Percentiles rank a stretch among this genome's conserved stretches.
Conservation (phyloP, 2,797 vertebrate species). For the Ispidina lecontei region DNA sequence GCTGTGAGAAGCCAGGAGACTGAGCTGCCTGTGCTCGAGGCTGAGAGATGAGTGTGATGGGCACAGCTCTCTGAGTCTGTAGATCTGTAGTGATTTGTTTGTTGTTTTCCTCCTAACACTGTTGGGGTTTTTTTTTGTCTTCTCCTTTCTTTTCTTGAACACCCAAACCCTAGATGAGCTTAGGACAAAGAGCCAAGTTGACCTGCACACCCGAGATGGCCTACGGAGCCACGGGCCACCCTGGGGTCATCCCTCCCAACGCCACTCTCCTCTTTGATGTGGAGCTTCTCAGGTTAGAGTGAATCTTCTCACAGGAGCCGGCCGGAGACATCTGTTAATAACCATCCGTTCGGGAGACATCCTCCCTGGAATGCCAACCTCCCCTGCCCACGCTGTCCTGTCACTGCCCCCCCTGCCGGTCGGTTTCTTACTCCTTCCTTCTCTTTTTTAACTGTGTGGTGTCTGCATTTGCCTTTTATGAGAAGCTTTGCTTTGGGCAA, state of each 20-base stretch:
- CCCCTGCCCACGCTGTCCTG: conserved; percentile 72
- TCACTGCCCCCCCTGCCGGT: conserved; percentile 35
- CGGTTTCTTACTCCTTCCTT: conserved; percentile 69
- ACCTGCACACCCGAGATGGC: conserved; percentile 98
- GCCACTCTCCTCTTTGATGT: conserved; percentile 98
- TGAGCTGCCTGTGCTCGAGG: not conserved
- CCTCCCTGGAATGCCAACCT: conserved; percentile 26
- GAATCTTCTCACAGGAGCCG: conserved; percentile 67
- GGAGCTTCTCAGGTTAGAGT: conserved; percentile 97
- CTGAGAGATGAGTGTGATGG: not conserved
- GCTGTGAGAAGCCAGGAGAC: not conserved
- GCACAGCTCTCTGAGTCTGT: not conserved
- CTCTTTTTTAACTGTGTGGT: conserved; percentile 65
- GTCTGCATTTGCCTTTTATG: conserved; percentile 69
- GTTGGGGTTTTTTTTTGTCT: conserved; percentile 6
- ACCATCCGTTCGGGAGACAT: not conserved
- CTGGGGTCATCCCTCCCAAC: conserved; percentile 96
- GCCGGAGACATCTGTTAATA: conserved; percentile 62
- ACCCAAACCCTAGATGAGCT: conserved; percentile 88
- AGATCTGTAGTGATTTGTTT: not conserved
- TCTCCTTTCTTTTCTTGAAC: conserved; percentile 36
- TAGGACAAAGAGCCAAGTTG: conserved; percentile 96
- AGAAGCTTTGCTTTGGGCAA: conserved; percentile 72
- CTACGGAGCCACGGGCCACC: conserved; percentile 94
- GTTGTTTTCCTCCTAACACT: not conserved